phyloP scores from a whole-genome alignment of 2,888 invertebrate species.

The Leptogaster cylindrica region DNA sequence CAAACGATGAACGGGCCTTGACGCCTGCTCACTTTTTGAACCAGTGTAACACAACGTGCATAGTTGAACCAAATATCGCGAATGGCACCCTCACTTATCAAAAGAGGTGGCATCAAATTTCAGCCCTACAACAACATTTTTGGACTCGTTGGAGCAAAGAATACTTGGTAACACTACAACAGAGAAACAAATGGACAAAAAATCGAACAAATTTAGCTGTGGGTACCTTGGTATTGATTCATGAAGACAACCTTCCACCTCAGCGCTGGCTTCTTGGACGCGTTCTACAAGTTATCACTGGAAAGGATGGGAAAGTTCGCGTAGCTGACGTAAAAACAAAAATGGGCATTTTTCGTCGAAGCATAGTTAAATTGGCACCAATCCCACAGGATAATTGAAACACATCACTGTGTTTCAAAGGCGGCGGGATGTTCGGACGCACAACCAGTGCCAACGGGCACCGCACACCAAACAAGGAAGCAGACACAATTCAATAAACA shows the following conservation, averaged over 20 bases:
- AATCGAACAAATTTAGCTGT: neutral
- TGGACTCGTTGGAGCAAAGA: neutral
- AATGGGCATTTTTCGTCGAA: neutral
- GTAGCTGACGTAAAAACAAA: neutral
- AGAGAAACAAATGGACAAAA: neutral
- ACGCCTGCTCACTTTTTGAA: constrained; percentile 43
- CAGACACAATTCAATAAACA: too few relatives aligned
- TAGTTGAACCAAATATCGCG: neutral
- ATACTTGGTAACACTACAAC: neutral
- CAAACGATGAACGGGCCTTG: constrained; percentile 36
- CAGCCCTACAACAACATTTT: neutral
- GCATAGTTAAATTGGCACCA: neutral
- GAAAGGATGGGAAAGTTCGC: neutral
- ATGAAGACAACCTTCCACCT: neutral
- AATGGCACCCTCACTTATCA: neutral
- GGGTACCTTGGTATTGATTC: neutral
- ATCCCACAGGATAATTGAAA: neutral
- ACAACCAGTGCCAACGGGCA: too few relatives aligned
- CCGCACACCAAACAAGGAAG: too few relatives aligned
- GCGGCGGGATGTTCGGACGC: neutral
- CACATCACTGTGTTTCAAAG: neutral
- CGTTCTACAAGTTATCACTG: neutral
- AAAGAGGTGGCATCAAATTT: neutral
- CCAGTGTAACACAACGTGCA: too few relatives aligned
- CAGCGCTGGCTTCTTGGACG: neutral